phyloP scores from a whole-genome alignment of 2,888 invertebrate species.

The Yponomeuta evonymella region DNA sequence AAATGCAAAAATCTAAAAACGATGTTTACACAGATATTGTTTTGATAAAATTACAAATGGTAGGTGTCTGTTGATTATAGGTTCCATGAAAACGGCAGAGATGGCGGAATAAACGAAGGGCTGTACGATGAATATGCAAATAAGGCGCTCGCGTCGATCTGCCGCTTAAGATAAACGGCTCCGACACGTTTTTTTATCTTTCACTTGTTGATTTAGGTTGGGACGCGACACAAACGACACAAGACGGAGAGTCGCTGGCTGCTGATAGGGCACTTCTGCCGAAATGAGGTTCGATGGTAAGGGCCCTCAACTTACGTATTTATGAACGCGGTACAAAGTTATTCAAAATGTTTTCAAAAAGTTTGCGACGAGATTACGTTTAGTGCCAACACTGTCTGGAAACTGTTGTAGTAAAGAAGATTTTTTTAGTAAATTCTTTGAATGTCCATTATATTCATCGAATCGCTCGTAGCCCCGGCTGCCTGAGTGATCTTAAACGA shows the following conservation, averaged over 20 bases:
- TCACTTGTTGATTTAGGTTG: constrained; percentile 36
- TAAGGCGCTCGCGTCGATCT: constrained; percentile 47
- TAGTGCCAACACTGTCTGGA: too few relatives aligned
- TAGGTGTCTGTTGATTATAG: background rate
- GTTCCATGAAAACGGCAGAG: background rate
- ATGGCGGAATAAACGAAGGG: background rate
- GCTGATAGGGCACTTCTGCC: background rate
- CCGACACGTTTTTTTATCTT: constrained; percentile 28
- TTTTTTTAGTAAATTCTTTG: too few relatives aligned
- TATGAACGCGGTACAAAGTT: too few relatives aligned
- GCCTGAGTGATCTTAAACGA: too few relatives aligned
- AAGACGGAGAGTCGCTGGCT: background rate
- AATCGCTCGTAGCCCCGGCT: too few relatives aligned
- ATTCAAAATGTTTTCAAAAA: too few relatives aligned
- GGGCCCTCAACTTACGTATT: too few relatives aligned
- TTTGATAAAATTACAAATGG: background rate
- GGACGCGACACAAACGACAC: constrained; percentile 3
- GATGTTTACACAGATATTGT: background rate
- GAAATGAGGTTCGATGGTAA: background rate
- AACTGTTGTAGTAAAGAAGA: too few relatives aligned
- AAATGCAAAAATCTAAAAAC: background rate
- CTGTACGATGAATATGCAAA: constrained; percentile 58
- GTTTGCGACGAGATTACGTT: too few relatives aligned
- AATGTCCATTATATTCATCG: too few relatives aligned
- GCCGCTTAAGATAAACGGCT: constrained; percentile 38